These are phyloP conservation scores for Caracal caracal DNA, from an alignment of 2,113 vertebrate species.

Conservation along the genomic window DNA sequence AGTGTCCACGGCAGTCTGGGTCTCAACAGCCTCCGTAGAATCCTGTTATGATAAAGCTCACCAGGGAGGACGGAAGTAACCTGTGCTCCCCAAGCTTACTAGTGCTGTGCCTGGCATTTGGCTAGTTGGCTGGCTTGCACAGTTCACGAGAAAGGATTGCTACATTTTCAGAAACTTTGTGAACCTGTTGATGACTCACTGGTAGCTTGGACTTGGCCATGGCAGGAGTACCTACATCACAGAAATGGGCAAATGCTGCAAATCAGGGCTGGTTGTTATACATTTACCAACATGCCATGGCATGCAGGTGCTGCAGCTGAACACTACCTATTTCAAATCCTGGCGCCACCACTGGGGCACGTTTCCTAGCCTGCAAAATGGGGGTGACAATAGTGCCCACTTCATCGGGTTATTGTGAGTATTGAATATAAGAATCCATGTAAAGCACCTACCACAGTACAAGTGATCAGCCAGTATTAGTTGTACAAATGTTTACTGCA, in stretches of 20 bases:
- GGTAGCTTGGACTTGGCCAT: not conserved
- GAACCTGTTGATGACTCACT: not conserved
- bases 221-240: not conserved
- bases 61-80: not conserved
- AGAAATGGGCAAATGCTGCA: constrained; percentile 15
- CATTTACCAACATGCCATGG: not conserved
- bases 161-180: not conserved
- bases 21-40: not conserved
- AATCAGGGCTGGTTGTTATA: not conserved
- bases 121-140: not conserved
- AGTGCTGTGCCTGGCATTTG: not conserved
- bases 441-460: not conserved
- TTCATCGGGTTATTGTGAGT: not conserved
- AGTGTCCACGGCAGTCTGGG: not conserved
- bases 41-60: not conserved
- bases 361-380: not conserved
- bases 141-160: not conserved
- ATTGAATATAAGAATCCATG: not conserved
- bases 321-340: not conserved
- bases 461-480: not conserved
- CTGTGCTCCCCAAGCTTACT: not conserved
- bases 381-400: not conserved
- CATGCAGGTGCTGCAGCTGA: not conserved
- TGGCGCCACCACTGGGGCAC: not conserved
- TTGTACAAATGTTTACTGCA: not conserved